phyloP scores from a whole-genome alignment of 2,888 invertebrate species.

The Agriopis aurantiaria region DNA sequence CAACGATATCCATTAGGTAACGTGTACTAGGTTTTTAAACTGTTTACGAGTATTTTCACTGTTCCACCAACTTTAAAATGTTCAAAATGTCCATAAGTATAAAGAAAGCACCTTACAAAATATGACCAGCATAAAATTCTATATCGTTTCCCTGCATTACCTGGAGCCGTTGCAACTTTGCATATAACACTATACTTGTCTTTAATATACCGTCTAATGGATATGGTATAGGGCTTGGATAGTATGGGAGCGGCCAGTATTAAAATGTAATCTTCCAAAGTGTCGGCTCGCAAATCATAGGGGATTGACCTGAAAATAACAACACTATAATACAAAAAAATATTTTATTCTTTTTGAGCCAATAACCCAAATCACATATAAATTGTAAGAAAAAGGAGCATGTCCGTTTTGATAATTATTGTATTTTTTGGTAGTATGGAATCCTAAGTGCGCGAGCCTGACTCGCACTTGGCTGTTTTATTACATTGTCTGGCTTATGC shows the following conservation, averaged over 20 bases:
- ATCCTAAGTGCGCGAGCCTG: too few species aligned
- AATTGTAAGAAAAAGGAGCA: too few species aligned
- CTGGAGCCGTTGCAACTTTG: constrained; percentile 44
- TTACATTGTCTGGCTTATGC: too few species aligned
- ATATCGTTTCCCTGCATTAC: constrained; percentile 37
- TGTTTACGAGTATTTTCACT: not conserved
- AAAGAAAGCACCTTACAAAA: constrained; percentile 24
- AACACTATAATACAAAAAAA: not conserved
- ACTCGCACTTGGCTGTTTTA: too few species aligned
- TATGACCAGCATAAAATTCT: constrained; percentile 44
- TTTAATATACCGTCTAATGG: constrained; percentile 14
- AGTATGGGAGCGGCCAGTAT: constrained; percentile 41
- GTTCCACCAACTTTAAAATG: constrained; percentile 3
- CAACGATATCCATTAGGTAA: not conserved
- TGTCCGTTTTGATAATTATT: too few species aligned
- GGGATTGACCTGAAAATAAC: constrained; percentile 12
- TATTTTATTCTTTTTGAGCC: not conserved
- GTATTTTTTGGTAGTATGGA: too few species aligned
- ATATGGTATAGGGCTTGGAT: constrained; percentile 12
- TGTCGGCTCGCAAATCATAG: constrained; percentile 32
- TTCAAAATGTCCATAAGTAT: constrained; percentile 15
- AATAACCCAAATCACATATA: too few species aligned
- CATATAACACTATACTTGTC: constrained; percentile 33
- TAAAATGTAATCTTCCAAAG: constrained; percentile 48
- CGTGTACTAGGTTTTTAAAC: not conserved